A percentile compares a stretch with the other conserved stretches of the same genome.
These are phyloP conservation scores for Reticulitermes lucifugus DNA, from an alignment of 2,888 invertebrate genomes.

Conservation along the genomic window DNA sequence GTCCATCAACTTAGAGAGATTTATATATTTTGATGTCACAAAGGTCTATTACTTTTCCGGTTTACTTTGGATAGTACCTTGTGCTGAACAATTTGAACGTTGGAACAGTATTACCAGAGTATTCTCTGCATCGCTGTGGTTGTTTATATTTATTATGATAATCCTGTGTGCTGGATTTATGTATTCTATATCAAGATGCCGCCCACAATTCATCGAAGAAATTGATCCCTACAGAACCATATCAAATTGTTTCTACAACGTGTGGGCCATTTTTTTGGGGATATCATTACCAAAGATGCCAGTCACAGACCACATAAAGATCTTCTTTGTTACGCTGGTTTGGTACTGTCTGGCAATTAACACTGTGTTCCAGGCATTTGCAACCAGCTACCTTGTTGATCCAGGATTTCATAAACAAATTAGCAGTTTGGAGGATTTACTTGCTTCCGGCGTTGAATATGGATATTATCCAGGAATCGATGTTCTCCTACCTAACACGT, in stretches of 20 bases:
- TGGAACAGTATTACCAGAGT: no score
- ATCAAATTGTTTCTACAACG: not conserved
- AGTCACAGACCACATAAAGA: not conserved
- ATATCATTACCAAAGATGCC: constrained; percentile 9
- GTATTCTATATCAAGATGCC: no score
- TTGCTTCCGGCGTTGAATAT: not conserved
- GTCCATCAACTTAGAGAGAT: no score
- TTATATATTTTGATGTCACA: no score
- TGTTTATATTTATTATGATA: no score
- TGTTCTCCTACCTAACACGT: no score
- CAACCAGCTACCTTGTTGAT: not conserved
- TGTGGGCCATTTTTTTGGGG: constrained; percentile 4
- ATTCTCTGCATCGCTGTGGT: no score
- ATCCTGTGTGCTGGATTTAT: no score
- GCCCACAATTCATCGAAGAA: not conserved
- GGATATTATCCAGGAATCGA: no score
- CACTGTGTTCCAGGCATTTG: not conserved
- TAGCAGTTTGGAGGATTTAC: not conserved
- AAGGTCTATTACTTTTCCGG: no score
- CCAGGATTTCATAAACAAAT: not conserved
- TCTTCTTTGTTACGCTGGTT: not conserved
- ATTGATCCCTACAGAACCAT: not conserved
- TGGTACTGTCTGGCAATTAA: not conserved
- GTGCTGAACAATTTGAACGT: no score
- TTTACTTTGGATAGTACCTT: no score